phyloP scores from a whole-genome alignment of 2,888 invertebrate genomes.

The Xanthia togata region DNA sequence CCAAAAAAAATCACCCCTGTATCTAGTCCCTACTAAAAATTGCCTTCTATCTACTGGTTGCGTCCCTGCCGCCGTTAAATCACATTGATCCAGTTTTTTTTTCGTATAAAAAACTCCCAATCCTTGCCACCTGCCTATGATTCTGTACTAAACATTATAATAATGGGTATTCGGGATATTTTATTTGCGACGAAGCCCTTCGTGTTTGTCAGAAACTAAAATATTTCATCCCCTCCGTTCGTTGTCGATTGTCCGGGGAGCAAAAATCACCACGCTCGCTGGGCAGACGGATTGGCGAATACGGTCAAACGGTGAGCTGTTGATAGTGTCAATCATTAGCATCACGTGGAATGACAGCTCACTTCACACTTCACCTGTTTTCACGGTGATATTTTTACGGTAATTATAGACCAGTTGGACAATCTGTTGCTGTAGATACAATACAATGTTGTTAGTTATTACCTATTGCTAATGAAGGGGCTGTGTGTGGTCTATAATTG shows the following conservation, averaged over 20 bases:
- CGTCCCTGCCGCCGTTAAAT: conserved; percentile 15
- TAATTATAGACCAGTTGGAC: too few relatives aligned
- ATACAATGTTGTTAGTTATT: conserved; percentile 5
- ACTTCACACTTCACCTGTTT: background rate
- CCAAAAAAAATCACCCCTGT: conserved; percentile 8
- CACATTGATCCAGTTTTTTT: conserved; percentile 37
- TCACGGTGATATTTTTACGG: background rate
- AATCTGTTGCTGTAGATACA: too few relatives aligned
- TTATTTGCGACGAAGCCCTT: background rate
- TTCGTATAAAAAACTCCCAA: background rate
- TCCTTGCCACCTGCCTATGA: conserved; percentile 30
- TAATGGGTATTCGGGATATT: background rate
- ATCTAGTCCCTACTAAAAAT: conserved; percentile 4
- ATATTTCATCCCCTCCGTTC: background rate
- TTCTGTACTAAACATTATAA: background rate
- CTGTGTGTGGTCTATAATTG: conserved; percentile 5
- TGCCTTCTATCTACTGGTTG: conserved; percentile 4
- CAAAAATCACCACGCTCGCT: background rate
- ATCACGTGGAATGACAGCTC: background rate
- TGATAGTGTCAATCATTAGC: background rate
- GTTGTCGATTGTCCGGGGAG: conserved; percentile 3
- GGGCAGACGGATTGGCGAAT: background rate
- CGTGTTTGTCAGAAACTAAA: background rate
- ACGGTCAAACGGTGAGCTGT: background rate
- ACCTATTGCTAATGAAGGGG: background rate